phyloP scores from a whole-genome alignment of 2,113 vertebrate genomes.

The Pipa parva region DNA sequence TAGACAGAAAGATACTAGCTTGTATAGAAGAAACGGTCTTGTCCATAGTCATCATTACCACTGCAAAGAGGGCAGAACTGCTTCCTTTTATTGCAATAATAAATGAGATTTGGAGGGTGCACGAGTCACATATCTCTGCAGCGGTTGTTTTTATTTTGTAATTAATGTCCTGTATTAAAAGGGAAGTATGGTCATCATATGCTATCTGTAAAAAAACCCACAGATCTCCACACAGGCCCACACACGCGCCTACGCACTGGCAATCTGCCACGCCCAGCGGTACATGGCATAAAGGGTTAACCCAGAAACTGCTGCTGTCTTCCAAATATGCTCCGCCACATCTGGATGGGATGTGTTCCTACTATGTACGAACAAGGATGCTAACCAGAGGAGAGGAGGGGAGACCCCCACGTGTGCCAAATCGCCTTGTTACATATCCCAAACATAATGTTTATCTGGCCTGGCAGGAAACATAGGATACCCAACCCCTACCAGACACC shows the following conservation, averaged over 20 bases:
- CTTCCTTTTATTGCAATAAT: no score
- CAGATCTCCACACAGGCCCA: neutral
- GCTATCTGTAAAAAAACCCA: neutral
- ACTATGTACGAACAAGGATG: constrained; percentile 20
- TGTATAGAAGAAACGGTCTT: no score
- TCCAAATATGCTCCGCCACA: constrained; percentile 12
- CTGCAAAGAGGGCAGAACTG: no score
- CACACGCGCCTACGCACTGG: neutral
- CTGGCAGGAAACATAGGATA: constrained; percentile 13
- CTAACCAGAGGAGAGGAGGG: constrained; percentile 12
- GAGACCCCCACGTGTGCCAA: constrained; percentile 22
- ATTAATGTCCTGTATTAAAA: neutral
- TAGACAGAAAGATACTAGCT: no score
- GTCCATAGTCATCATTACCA: no score
- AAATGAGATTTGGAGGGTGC: no score
- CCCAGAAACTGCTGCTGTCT: neutral
- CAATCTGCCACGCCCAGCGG: neutral
- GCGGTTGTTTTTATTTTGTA: neutral
- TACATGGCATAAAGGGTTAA: neutral
- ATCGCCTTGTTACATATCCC: constrained; percentile 28
- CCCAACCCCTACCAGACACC: neutral
- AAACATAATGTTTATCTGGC: constrained; percentile 29
- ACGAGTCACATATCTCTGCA: no score
- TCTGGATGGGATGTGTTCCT: constrained; percentile 33
- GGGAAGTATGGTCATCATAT: neutral